Conservation (phyloP, 2,797 vertebrate genomes). For the Brachyalestes nurse region DNA sequence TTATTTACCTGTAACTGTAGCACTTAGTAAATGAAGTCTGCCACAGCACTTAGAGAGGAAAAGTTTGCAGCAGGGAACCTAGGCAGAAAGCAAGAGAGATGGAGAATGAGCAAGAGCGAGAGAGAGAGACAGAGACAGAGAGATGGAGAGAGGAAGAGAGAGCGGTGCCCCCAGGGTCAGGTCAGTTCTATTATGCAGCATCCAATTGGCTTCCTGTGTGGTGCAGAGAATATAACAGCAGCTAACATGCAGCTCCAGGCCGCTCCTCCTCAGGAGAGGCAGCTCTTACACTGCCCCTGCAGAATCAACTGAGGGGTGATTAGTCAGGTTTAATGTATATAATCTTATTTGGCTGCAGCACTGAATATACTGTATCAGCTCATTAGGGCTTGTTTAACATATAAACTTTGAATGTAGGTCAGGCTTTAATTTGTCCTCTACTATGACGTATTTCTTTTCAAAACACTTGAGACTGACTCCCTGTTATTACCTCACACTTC, state of each 20-base stretch:
- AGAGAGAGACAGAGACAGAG: not conserved
- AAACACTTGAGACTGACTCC: slow-evolving; percentile 29
- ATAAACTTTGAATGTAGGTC: not conserved
- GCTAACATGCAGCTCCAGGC: slow-evolving; percentile 31
- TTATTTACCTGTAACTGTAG: slow-evolving; percentile 43
- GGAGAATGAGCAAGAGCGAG: not conserved
- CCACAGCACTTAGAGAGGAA: slow-evolving; percentile 17
- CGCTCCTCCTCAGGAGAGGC: not conserved
- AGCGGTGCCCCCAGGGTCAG: slow-evolving; percentile 40
- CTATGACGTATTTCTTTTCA: slow-evolving; percentile 30
- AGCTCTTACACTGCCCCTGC: slow-evolving; percentile 2
- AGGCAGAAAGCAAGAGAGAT: slow-evolving; percentile 42
- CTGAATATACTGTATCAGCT: not conserved
- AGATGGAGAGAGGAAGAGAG: slow-evolving; percentile 32
- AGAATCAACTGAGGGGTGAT: not conserved
- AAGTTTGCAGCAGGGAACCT: slow-evolving; percentile 27
- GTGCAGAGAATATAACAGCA: slow-evolving; percentile 40
- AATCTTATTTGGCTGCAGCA: slow-evolving; percentile 18
- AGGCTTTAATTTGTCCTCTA: not conserved
- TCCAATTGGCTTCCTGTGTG: slow-evolving; percentile 60
- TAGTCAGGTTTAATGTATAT: slow-evolving; percentile 21
- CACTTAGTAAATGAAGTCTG: slow-evolving; percentile 58
- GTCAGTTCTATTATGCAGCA: slow-evolving; percentile 63
- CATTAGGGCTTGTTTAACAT: not conserved
- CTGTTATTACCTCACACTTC: slow-evolving; percentile 13